Base-by-base conservation (phyloP, 2,888 invertebrate species). In the Junonia oenone region DNA sequence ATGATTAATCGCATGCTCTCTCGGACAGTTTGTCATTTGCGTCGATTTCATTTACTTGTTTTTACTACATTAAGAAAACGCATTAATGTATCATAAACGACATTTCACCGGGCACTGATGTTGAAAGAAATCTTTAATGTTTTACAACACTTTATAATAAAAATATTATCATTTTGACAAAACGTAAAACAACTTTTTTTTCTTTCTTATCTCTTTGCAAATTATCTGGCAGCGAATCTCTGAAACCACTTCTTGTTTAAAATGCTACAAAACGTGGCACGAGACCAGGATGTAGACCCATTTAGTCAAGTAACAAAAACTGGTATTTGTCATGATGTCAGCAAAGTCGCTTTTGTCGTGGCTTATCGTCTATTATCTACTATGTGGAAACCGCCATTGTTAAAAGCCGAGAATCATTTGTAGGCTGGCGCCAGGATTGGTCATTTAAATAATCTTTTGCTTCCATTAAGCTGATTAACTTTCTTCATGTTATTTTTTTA, bases 291-390 rank as follows among this genome's bases (percentile, higher is more conserved):
- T 53, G 60, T 52, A 48, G 46, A 15, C 48, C 53, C 33, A 55
- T 57, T 57, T 50, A 52, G 46, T 43, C 38, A 51, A 62, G 54
- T 53, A 55, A 62, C 59, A 61, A 64, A 65, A 62, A 60, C 67
- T 57, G 49, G 55, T 59, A 63, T 64, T 56, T 54, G 65, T 65
- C 64, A 64, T 57, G 55, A 59, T 58, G 64, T 60, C 64, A 63
- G 47, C 63, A 54, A 40, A 52, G 46, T 51, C 50, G 50, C 54
- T 60, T 56, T 61, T 64, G 65, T 67, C 67, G 63, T 54, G 60
- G 57, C 58, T 59, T 67, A 65, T 64, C 61, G 48, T 52, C 53
- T 59, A 63, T 68, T 68, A 65, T 67, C 68, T 68, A 64, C 65
- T 60, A 57, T 61, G 56, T 58, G 52, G 35, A 49, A 56, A 59